These are phyloP conservation scores for Xylota sylvarum DNA, from an alignment of 2,888 invertebrate genomes.

Conservation along the genomic window DNA sequence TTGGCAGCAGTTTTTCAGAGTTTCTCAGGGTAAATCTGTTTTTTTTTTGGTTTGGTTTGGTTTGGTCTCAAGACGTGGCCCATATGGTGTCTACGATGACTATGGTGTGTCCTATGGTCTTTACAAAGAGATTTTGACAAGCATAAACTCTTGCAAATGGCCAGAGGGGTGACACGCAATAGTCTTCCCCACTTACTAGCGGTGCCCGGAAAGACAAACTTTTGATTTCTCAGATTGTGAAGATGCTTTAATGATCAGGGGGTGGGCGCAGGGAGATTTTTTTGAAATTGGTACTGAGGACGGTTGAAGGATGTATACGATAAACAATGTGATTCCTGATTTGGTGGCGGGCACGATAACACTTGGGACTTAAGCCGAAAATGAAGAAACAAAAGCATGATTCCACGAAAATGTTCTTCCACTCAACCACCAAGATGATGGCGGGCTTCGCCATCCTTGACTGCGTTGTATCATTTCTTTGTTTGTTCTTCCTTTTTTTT, in stretches of 20 bases:
- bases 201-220: conserved; percentile 67
- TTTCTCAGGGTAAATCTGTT: conserved; percentile 59
- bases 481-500: conserved; percentile 24
- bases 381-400: conserved; percentile 70
- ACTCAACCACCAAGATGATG: background rate
- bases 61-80: conserved; percentile 30
- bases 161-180: conserved; percentile 58
- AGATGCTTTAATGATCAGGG: conserved; percentile 71
- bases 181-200: background rate
- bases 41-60: conserved; percentile 10
- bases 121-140: conserved; percentile 71
- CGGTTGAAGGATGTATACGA: conserved; percentile 62
- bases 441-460: background rate
- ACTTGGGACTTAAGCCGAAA: conserved; percentile 70
- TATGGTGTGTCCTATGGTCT: conserved; percentile 53
- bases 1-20: conserved; percentile 70
- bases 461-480: conserved; percentile 57
- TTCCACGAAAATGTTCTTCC: conserved; percentile 19
- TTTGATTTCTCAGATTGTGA: conserved; percentile 76
- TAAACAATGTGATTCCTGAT: conserved; percentile 76
- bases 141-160: conserved; percentile 70
- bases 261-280: conserved; percentile 11
- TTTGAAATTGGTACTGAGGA: conserved; percentile 27
- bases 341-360: conserved; percentile 67
- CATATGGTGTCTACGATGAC: conserved; percentile 63